phyloP scores from a whole-genome alignment of 2,113 vertebrate species.

The Verasper variegatus region DNA sequence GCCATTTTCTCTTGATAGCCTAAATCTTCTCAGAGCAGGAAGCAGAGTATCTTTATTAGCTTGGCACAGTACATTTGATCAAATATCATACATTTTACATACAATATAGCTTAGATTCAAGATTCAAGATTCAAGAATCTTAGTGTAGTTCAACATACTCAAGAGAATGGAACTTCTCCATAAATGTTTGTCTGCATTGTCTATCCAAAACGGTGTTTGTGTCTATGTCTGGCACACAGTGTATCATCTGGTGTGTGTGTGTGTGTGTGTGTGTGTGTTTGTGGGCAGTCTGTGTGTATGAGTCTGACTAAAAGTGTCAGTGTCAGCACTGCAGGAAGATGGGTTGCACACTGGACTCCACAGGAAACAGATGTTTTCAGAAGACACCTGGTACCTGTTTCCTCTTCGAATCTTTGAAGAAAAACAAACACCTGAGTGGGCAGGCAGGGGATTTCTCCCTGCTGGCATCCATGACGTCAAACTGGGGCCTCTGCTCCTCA shows the following conservation, averaged over 20 bases:
- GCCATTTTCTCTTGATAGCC: conserved; percentile 28
- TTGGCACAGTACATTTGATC: neutral
- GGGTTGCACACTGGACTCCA: conserved; percentile 29
- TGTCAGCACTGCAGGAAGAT: conserved; percentile 32
- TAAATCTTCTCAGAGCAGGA: neutral
- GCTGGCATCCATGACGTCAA: conserved; percentile 49
- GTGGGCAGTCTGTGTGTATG: conserved; percentile 15
- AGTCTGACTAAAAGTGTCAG: conserved; percentile 12
- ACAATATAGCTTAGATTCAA: neutral
- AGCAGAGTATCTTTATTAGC: neutral
- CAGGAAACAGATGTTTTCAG: conserved; percentile 57
- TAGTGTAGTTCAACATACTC: too few species aligned
- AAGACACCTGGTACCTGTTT: conserved; percentile 71
- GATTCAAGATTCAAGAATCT: too few species aligned
- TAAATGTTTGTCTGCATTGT: conserved; percentile 20
- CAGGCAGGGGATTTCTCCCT: conserved; percentile 51
- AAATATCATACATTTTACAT: neutral
- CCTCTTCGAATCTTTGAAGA: conserved; percentile 48
- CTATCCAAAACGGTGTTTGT: conserved; percentile 34
- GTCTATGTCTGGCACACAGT: conserved; percentile 32
- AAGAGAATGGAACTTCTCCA: conserved; percentile 5
- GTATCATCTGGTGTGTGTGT: conserved; percentile 61
- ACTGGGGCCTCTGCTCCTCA: conserved; percentile 55
- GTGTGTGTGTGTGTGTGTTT: conserved; percentile 30
- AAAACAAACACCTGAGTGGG: conserved; percentile 69